Evolutionary conservation across 2,888 invertebrate genomes (phyloP).

Genomic region (Apamea anceps): DNA sequence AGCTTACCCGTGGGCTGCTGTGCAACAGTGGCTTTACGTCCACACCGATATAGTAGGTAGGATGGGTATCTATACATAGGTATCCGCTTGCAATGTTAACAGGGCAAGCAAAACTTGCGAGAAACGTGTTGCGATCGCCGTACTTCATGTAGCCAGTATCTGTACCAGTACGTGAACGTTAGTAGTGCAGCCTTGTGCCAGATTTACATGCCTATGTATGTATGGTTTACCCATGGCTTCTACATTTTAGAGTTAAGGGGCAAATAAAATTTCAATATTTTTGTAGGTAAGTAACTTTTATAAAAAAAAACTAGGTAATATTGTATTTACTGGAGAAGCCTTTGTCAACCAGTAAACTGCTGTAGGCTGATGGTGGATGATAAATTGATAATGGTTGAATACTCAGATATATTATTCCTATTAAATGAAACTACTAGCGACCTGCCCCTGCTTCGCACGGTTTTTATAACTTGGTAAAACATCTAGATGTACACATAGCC

Average conservation of each 20-base stretch:
- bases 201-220: constrained; percentile 10
- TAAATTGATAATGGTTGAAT: no score
- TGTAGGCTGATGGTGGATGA: background rate
- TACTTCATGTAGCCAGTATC: constrained; percentile 44
- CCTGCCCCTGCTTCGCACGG: no score
- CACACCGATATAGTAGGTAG: constrained; percentile 7
- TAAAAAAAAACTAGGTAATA: background rate
- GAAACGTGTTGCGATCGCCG: constrained; percentile 52
- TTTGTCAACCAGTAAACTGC: background rate
- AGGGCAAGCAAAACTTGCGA: constrained; percentile 53
- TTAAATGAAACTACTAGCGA: no score
- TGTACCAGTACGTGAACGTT: constrained; percentile 25
- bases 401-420: background rate
- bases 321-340: background rate
- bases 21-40: background rate
- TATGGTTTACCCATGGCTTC: background rate
- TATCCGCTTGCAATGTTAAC: constrained; percentile 51
- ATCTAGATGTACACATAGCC: no score
- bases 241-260: background rate
- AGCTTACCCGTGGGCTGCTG: background rate
- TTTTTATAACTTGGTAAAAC: no score
- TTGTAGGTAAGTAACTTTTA: background rate
- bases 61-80: background rate
- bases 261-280: background rate
- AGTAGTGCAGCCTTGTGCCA: constrained; percentile 30